Evolutionary conservation across 2,113 vertebrate genomes (phyloP).

Genomic region (Siniperca chuatsi): DNA sequence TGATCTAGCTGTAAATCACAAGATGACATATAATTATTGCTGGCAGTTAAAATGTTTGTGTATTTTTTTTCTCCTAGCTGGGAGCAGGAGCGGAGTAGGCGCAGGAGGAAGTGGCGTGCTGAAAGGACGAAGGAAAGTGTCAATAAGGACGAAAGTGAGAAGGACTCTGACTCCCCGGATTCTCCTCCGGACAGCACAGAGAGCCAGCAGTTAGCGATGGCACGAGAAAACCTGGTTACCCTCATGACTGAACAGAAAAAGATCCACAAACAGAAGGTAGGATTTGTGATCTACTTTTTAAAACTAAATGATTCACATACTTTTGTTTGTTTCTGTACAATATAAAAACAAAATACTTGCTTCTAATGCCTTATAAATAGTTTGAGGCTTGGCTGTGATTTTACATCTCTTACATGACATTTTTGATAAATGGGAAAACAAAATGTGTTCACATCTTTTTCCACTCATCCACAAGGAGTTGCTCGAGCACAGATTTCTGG

Average conservation of each 20-base stretch:
- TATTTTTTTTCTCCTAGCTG: conserved; percentile 79
- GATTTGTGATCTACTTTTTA: neutral
- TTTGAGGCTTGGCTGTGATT: neutral
- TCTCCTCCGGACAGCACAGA: conserved; percentile 86
- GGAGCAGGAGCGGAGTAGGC: conserved; percentile 87
- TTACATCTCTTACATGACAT: neutral
- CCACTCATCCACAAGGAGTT: conserved; percentile 70
- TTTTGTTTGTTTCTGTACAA: neutral
- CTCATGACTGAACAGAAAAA: conserved; percentile 88
- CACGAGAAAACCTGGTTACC: conserved; percentile 85
- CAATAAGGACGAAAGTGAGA: conserved; percentile 89
- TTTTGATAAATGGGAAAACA: neutral
- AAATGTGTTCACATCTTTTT: neutral
- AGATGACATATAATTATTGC: neutral
- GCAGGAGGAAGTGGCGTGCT: conserved; percentile 86
- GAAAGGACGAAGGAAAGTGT: conserved; percentile 87
- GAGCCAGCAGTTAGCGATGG: conserved; percentile 85
- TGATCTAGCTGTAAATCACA: neutral
- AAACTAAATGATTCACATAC: neutral
- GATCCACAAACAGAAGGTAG: conserved; percentile 89
- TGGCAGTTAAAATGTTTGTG: neutral
- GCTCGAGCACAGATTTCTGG: conserved; percentile 84
- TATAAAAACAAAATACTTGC: neutral
- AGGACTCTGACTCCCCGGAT: conserved; percentile 88
- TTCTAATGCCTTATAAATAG: neutral